phyloP scores from a whole-genome alignment of 2,113 vertebrate genomes.

The Lagopus muta region DNA sequence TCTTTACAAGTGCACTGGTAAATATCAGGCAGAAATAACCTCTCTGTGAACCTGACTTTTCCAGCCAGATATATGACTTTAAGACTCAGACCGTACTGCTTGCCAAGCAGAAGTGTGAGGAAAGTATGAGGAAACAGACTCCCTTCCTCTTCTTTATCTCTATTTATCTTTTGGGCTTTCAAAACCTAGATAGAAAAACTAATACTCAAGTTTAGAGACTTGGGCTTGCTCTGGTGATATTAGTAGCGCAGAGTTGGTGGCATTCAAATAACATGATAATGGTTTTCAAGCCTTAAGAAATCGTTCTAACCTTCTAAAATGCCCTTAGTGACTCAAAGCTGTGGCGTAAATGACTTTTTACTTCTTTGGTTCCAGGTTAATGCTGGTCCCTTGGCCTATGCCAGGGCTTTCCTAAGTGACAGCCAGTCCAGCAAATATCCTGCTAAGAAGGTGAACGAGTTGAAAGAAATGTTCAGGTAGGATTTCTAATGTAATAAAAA shows the following conservation, averaged over 20 bases:
- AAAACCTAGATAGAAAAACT: not conserved
- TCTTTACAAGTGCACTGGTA: not conserved
- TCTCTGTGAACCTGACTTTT: not conserved
- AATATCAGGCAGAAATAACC: not conserved
- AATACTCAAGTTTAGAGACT: not conserved
- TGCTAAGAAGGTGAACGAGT: conserved; percentile 91
- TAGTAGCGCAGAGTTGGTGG: not conserved
- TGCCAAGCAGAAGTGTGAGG: not conserved
- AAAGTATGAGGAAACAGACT: not conserved
- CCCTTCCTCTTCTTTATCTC: not conserved
- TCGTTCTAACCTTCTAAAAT: not conserved
- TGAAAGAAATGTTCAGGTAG: conserved; percentile 97
- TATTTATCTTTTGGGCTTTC: not conserved
- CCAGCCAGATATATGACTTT: not conserved
- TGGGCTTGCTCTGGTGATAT: not conserved
- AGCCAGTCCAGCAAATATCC: conserved; percentile 85
- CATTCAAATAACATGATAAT: not conserved
- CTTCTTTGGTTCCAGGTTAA: conserved; percentile 85
- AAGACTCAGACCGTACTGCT: not conserved
- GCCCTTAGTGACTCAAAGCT: not conserved
- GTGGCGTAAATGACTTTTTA: not conserved
- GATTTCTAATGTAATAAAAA: conserved; percentile 33
- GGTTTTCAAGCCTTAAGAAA: not conserved
- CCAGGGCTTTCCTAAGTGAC: conserved; percentile 93
- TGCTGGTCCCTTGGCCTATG: conserved; percentile 96